phyloP scores from a whole-genome alignment of 2,888 invertebrate species.

The Tortricodes alternella region DNA sequence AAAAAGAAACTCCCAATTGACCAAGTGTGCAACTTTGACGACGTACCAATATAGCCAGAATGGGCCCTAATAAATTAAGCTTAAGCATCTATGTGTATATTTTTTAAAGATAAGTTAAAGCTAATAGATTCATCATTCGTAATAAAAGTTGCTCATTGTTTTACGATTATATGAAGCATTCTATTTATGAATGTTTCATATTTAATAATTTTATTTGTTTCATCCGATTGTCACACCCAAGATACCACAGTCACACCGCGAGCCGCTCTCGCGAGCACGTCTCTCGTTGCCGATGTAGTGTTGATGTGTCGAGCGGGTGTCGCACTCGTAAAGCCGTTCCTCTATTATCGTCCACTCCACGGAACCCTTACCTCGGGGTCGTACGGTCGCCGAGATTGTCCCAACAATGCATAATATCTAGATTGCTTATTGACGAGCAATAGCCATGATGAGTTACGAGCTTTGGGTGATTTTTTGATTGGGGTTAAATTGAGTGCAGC shows the following conservation, averaged over 20 bases:
- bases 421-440: conserved; percentile 28
- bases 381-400: conserved; percentile 40
- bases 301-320: conserved; percentile 73
- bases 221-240: conserved; percentile 32
- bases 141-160: too few species aligned
- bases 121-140: too few species aligned
- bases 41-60: too few species aligned
- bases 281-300: conserved; percentile 52
- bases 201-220: background rate
- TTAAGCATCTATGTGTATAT: too few species aligned
- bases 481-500: background rate
- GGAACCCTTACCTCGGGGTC: conserved; percentile 56
- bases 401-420: conserved; percentile 42
- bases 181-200: too few species aligned
- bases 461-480: background rate
- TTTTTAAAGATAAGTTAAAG: too few species aligned
- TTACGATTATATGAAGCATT: too few species aligned
- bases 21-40: too few species aligned
- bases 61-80: too few species aligned
- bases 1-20: too few species aligned
- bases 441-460: background rate
- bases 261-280: conserved; percentile 36
- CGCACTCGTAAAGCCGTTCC: conserved; percentile 72
- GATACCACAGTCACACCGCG: conserved; percentile 42
- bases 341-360: conserved; percentile 69